Base-by-base conservation (phyloP, 2,888 invertebrate species). In the Drosophila setosimentum region DNA sequence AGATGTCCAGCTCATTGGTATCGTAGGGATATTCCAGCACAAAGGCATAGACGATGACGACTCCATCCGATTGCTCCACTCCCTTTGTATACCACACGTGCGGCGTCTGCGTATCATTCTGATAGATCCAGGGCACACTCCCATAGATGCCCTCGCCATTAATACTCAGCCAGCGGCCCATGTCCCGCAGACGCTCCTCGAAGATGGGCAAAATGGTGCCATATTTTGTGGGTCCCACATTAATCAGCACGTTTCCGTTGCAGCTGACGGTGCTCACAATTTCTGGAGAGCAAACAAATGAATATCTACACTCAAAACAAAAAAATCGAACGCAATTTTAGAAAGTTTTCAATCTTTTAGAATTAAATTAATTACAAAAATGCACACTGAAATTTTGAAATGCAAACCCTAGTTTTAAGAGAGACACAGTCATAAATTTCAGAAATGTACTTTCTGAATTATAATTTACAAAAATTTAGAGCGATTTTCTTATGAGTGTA, bases 101-200 rank as follows among this genome's bases (percentile, higher is more conserved):
- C 0, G 94, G 91, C 1, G 95, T 95, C n/a, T 95, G 58, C 0
- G 97, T 95, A 90, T 98, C 98, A 89, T 98, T 98, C 93, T 98
- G 98, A 68, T 94, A 93, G 1, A 91, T 92, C 98, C 98, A 98
- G 0, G 98, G 97, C 7, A 94, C 94, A 1, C 95, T 95, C 5
- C 93, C 94, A 90, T 98, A 98, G 80, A 98, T 97, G 0, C 97
- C 97, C 91, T 97, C 97, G 0, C 98, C 98, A 87, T 98, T 98
- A n/a, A 95, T 93, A 3, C 93, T 89, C 18, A 99, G 93, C 98
- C 98, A 98, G 21, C 93, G 83, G 0, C 98, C 98, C 81, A 98
- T 94, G 79, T 95, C 94, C 16, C 95, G 92, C 0, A 98, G 94
- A 51, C 98, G 94, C 91, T 98, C 98, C 94, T 98, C 96, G 93